phyloP scores from a whole-genome alignment of 1,140 invertebrate species.

The Subanguina moxae region DNA sequence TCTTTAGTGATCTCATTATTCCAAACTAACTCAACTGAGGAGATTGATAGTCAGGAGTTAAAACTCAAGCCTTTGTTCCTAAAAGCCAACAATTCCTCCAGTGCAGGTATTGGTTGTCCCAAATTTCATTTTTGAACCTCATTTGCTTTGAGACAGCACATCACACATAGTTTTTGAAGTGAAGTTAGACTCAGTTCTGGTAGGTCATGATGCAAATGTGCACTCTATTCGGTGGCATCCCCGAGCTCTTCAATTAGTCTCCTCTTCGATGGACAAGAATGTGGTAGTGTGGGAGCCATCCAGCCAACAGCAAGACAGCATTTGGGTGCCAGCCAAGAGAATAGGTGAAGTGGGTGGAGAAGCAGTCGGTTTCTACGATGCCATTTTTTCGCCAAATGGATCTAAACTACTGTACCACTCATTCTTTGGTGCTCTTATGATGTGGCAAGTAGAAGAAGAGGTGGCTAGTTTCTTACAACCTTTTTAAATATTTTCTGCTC shows the following conservation, averaged over 20 bases:
- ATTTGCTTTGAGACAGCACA: too few species aligned
- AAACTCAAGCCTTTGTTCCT: background rate
- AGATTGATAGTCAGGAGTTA: background rate
- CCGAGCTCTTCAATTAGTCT: background rate
- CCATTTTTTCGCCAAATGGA: slow-evolving; percentile 9
- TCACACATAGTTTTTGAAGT: background rate
- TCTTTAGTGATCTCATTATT: too few species aligned
- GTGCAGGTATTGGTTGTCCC: background rate
- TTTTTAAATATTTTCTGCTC: too few species aligned
- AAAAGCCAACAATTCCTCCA: background rate
- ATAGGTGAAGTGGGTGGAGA: slow-evolving; percentile 6
- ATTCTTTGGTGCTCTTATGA: slow-evolving; percentile 1
- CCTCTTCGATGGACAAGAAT: slow-evolving; percentile 13
- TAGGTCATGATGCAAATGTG: slow-evolving; percentile 7
- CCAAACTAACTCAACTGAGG: too few species aligned
- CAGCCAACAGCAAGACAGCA: background rate
- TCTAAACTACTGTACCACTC: slow-evolving; percentile 5
- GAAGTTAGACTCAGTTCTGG: slow-evolving; percentile 1
- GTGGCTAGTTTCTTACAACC: background rate
- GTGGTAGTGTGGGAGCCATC: slow-evolving; percentile 5
- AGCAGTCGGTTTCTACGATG: slow-evolving; percentile 6
- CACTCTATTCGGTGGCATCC: slow-evolving; percentile 10
- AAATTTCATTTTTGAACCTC: too few species aligned
- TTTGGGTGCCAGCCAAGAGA: background rate
- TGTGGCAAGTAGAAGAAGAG: slow-evolving; percentile 4